phyloP scores from a whole-genome alignment of 2,888 invertebrate species.

The Phaedon cochleariae region DNA sequence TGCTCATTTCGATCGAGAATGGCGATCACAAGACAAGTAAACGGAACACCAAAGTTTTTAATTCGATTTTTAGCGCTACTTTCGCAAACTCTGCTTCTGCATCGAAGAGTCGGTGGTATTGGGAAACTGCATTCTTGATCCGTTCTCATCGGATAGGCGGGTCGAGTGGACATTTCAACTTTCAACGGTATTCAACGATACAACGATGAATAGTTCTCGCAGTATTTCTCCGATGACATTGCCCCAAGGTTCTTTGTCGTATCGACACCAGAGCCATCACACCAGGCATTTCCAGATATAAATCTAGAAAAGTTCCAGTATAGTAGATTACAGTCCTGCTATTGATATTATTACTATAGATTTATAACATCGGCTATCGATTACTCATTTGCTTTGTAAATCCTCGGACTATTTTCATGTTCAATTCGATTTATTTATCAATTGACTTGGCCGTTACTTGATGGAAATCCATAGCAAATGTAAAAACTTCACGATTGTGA shows the following conservation, averaged over 20 bases:
- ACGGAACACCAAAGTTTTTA: slow-evolving; percentile 13
- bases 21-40: slow-evolving; percentile 1
- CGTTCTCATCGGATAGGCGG: background rate
- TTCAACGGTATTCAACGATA: background rate
- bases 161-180: slow-evolving; percentile 1
- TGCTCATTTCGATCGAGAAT: slow-evolving; percentile 6
- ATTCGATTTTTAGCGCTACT: slow-evolving; percentile 2
- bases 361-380: too few species aligned
- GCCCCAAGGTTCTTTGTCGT: background rate
- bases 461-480: too few species aligned
- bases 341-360: too few species aligned
- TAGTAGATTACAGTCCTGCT: background rate
- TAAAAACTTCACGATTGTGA: too few species aligned
- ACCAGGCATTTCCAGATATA: background rate
- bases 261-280: background rate
- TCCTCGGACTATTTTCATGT: too few species aligned
- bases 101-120: background rate
- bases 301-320: background rate
- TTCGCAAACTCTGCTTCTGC: too few species aligned
- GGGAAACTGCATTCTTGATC: slow-evolving; percentile 1
- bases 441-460: too few species aligned
- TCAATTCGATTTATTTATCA: too few species aligned
- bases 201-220: background rate
- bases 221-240: background rate
- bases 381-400: too few species aligned